Conservation (phyloP, 1,140 invertebrate genomes). For the Zeugodacus cucurbitae region DNA sequence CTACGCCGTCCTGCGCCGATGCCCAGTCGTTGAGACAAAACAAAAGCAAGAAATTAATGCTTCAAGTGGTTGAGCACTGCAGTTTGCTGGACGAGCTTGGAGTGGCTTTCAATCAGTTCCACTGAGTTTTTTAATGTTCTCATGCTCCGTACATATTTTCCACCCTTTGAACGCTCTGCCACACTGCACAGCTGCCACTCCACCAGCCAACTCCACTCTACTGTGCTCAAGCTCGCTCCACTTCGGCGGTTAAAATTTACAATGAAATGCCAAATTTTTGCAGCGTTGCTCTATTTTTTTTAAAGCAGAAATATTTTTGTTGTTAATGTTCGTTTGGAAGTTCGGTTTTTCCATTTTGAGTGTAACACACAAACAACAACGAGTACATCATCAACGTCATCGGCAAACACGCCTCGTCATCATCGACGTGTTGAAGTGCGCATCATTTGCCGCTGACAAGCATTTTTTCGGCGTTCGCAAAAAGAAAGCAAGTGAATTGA, state of each 20-base stretch:
- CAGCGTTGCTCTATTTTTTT: background rate
- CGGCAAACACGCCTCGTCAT: background rate
- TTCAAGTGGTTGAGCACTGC: constrained; percentile 10
- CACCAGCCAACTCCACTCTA: background rate
- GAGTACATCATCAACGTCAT: constrained; percentile 20
- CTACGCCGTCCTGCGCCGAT: too few species aligned
- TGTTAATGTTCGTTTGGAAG: background rate
- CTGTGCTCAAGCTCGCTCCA: background rate
- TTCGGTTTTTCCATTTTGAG: background rate
- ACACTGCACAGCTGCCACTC: background rate
- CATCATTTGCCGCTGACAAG: constrained; percentile 6
- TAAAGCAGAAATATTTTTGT: background rate
- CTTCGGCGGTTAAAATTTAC: background rate
- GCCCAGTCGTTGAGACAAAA: background rate
- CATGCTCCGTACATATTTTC: background rate
- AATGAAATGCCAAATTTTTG: constrained; percentile 29
- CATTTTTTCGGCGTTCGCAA: background rate
- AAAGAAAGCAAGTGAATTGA: background rate
- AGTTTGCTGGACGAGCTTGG: background rate
- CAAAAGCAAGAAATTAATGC: background rate
- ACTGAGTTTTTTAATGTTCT: constrained; percentile 2
- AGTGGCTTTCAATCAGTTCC: constrained; percentile 28
- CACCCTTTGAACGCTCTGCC: background rate
- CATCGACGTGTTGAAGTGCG: constrained; percentile 33
- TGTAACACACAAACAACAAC: background rate